Percentiles rank a stretch among this genome's conserved stretches.
Evolutionary conservation across 2,797 vertebrate genomes (phyloP).

Genomic region (Acanthurus leucopareius): DNA sequence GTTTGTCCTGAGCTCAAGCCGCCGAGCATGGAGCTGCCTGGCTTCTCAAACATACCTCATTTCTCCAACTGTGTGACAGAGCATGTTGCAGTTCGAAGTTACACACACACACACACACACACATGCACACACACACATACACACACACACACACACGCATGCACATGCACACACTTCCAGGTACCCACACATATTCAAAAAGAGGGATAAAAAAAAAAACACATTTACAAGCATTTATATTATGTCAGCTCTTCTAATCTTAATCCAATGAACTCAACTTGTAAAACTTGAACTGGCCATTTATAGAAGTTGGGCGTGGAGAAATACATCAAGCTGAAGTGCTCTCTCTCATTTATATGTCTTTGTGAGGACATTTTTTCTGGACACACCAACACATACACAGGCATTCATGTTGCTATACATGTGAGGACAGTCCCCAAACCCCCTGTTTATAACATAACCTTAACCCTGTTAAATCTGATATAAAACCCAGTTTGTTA

Average conservation of each 20-base stretch:
- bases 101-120: slow-evolving; percentile 20
- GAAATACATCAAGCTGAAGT: not conserved
- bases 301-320: not conserved
- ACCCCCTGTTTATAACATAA: not conserved
- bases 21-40: slow-evolving; percentile 35
- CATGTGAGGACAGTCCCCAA: not conserved
- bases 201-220: not conserved
- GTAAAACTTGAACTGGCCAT: not conserved
- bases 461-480: no score
- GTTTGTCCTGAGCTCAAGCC: slow-evolving; percentile 39
- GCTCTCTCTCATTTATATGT: not conserved
- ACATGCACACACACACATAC: slow-evolving; percentile 28
- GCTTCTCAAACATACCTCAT: slow-evolving; percentile 34
- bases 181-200: slow-evolving; percentile 6
- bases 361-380: slow-evolving; percentile 6
- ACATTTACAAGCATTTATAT: not conserved
- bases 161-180: slow-evolving; percentile 17
- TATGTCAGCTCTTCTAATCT: not conserved
- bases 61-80: slow-evolving; percentile 28
- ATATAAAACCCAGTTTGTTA: not conserved
- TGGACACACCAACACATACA: not conserved
- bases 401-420: not conserved
- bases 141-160: slow-evolving; percentile 16
- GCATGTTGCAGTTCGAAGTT: not conserved
- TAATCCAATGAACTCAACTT: not conserved